Conservation (phyloP, 2,797 vertebrate genomes). For the Gallinago nigripennis region DNA sequence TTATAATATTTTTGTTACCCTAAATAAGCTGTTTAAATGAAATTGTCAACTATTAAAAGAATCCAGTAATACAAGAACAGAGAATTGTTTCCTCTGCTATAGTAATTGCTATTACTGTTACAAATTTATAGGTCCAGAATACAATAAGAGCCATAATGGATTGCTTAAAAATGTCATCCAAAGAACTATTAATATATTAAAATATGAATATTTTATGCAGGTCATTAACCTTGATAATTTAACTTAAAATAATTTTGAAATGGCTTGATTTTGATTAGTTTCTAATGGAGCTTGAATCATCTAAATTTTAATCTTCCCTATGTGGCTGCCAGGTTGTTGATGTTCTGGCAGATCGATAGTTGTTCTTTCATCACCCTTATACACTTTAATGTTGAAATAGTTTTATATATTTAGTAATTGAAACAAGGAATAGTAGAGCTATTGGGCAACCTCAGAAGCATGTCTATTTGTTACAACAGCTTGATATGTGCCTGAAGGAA, state of each 20-base stretch:
- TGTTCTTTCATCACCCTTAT: not conserved
- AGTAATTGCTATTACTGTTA: not conserved
- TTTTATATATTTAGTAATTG: not conserved
- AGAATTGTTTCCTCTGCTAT: not conserved
- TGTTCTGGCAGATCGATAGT: not conserved
- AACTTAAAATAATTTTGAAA: slow-evolving; percentile 50
- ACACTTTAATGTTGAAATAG: not conserved
- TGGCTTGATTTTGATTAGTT: slow-evolving; percentile 34
- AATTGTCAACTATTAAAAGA: not conserved
- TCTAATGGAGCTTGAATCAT: slow-evolving; percentile 13
- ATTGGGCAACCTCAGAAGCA: not conserved
- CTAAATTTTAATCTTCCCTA: not conserved
- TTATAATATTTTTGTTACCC: not conserved
- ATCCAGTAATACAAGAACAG: not conserved
- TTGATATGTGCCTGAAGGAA: not conserved
- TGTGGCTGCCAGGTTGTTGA: not conserved
- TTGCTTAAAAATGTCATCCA: not conserved
- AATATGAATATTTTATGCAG: slow-evolving; percentile 48
- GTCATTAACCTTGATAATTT: slow-evolving; percentile 41
- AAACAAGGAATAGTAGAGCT: not conserved
- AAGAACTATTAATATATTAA: slow-evolving; percentile 4
- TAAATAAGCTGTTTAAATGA: not conserved
- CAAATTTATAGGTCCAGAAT: not conserved
- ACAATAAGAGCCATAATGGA: not conserved
- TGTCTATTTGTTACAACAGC: not conserved